Conservation (phyloP, 1,140 invertebrate species). For the Drosophila kurseongensis region DNA sequence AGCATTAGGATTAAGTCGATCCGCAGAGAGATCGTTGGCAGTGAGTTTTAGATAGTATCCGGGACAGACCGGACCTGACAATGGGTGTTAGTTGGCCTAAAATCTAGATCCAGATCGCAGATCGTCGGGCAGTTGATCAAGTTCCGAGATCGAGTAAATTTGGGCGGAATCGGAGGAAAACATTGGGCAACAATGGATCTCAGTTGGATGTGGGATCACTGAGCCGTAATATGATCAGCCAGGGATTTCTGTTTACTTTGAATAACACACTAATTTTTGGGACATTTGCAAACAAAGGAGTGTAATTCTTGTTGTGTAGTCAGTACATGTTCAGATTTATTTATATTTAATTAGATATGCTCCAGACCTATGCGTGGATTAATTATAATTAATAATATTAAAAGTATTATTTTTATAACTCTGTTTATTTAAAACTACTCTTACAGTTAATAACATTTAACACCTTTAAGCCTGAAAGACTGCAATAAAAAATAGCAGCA, state of each 20-base stretch:
- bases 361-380: too few species aligned
- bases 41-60: slow-evolving; percentile 27
- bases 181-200: slow-evolving; percentile 11
- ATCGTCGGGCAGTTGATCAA: slow-evolving; percentile 17
- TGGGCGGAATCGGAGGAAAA: slow-evolving; percentile 15
- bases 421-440: too few species aligned
- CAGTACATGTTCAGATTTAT: too few species aligned
- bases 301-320: too few species aligned
- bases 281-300: slow-evolving; percentile 12
- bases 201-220: slow-evolving; percentile 4
- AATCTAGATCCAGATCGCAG: slow-evolving; percentile 1
- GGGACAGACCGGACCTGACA: slow-evolving; percentile 4
- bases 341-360: too few species aligned
- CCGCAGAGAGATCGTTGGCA: slow-evolving; percentile 6
- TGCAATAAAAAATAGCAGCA: background rate
- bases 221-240: slow-evolving; percentile 31
- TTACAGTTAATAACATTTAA: too few species aligned
- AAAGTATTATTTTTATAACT: too few species aligned
- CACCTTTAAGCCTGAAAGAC: background rate
- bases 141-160: slow-evolving; percentile 13
- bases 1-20: slow-evolving; percentile 45
- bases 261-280: slow-evolving; percentile 25
- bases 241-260: slow-evolving; percentile 22
- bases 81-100: slow-evolving; percentile 41
- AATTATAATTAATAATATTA: too few species aligned